A percentile compares a stretch with the other conserved stretches of the same genome.
phyloP scores from a whole-genome alignment of 2,888 invertebrate species.

The Uropetala carovei region DNA sequence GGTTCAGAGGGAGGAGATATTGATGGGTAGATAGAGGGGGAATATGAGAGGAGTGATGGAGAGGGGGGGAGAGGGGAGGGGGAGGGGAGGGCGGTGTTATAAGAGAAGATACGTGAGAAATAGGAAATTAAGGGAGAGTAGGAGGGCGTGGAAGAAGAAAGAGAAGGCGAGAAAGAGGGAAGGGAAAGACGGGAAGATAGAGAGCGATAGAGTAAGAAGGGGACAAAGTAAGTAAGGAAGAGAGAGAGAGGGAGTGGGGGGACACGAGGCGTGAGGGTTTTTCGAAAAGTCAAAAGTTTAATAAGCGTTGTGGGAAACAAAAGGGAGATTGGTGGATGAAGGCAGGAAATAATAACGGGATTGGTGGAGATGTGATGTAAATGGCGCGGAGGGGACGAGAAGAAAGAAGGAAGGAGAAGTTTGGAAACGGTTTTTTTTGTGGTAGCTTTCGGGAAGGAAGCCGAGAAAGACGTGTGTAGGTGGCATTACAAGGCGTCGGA shows the following conservation, averaged over 20 bases:
- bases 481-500: too few species aligned
- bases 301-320: constrained; percentile 27
- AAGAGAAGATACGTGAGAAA: too few species aligned
- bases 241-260: background rate
- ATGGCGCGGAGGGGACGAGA: background rate
- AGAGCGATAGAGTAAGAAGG: background rate
- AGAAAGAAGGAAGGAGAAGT: background rate
- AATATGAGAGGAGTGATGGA: too few species aligned
- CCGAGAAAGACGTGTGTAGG: too few species aligned
- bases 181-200: background rate
- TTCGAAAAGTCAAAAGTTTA: background rate
- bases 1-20: too few species aligned
- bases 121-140: too few species aligned
- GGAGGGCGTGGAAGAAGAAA: background rate
- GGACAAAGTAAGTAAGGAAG: background rate
- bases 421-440: background rate
- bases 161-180: background rate
- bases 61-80: too few species aligned
- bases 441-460: too few species aligned
- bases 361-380: background rate
- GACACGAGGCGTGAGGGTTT: background rate
- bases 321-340: background rate
- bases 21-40: too few species aligned
- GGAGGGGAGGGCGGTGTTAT: too few species aligned
- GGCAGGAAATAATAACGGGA: background rate